Conservation (phyloP, 2,797 vertebrate species). For the Pyrocephalus nanus region DNA sequence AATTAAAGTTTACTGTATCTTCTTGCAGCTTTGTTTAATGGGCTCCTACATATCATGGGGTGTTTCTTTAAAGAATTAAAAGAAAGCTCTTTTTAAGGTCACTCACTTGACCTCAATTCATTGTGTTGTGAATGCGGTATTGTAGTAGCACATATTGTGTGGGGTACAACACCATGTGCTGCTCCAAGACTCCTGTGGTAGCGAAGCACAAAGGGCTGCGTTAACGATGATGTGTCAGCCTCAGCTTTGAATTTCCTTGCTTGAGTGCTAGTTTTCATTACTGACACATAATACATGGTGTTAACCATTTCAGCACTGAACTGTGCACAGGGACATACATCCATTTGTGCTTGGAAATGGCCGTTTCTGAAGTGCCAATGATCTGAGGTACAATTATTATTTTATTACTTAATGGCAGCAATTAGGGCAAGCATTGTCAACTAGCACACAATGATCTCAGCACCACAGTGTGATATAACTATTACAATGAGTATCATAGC, state of each 20-base stretch:
- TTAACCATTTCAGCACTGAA: slow-evolving; percentile 55
- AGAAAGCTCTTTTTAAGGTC: slow-evolving; percentile 72
- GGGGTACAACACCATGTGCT: slow-evolving; percentile 71
- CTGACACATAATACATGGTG: slow-evolving; percentile 43
- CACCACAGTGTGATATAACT: slow-evolving; percentile 32
- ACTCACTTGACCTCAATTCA: slow-evolving; percentile 68
- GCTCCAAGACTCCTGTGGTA: slow-evolving; percentile 69
- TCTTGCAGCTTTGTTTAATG: slow-evolving; percentile 72
- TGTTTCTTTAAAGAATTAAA: slow-evolving; percentile 71
- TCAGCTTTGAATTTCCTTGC: slow-evolving; percentile 70
- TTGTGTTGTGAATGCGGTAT: slow-evolving; percentile 68
- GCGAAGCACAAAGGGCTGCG: slow-evolving; percentile 65
- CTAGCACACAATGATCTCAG: slow-evolving; percentile 39
- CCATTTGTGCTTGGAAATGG: neutral
- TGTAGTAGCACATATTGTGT: slow-evolving; percentile 70
- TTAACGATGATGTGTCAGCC: slow-evolving; percentile 68
- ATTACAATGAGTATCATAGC: slow-evolving; percentile 5
- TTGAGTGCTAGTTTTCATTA: slow-evolving; percentile 69
- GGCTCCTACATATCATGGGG: slow-evolving; percentile 65
- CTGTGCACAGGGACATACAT: neutral
- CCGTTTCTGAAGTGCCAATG: slow-evolving; percentile 4
- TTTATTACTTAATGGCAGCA: slow-evolving; percentile 42
- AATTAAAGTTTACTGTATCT: slow-evolving; percentile 74
- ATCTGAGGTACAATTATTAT: slow-evolving; percentile 37
- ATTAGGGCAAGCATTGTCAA: slow-evolving; percentile 56